Evolutionary conservation across 2,113 vertebrate genomes (phyloP).

Genomic region (Tauraco erythrolophus): DNA sequence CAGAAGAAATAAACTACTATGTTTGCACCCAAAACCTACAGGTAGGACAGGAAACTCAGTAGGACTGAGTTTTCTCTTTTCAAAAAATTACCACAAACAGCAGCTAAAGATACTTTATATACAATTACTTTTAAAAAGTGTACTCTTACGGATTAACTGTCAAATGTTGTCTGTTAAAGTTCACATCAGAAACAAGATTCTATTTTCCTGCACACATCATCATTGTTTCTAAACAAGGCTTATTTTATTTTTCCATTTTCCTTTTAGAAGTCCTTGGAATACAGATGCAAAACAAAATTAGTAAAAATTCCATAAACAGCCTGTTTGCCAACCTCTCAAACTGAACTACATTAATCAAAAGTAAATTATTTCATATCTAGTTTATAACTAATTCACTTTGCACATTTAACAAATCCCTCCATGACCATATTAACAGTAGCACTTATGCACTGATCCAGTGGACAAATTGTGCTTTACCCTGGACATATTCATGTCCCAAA

Average conservation of each 20-base stretch:
- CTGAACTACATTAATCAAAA: background rate
- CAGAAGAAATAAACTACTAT: slow-evolving; percentile 26
- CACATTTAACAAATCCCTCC: slow-evolving; percentile 14
- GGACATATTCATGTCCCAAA: background rate
- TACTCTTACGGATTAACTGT: background rate
- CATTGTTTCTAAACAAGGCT: background rate
- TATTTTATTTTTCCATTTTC: background rate
- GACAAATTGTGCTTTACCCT: slow-evolving; percentile 40
- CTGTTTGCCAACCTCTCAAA: background rate
- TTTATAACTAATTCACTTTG: background rate
- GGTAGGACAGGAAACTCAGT: background rate
- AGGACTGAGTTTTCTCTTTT: background rate
- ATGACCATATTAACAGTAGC: background rate
- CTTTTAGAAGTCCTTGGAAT: background rate
- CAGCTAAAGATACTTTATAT: background rate
- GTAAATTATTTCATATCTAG: background rate
- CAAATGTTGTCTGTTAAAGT: background rate
- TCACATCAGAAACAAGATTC: background rate
- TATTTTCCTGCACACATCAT: background rate
- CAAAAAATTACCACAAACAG: background rate
- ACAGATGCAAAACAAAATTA: background rate
- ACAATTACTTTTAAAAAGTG: background rate
- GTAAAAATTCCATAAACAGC: background rate
- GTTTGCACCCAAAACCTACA: background rate
- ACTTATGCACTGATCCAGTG: background rate